Percentiles rank a stretch among this genome's conserved stretches.
phyloP scores from a whole-genome alignment of 2,888 invertebrate genomes.

The Caradrina clavipalpis region DNA sequence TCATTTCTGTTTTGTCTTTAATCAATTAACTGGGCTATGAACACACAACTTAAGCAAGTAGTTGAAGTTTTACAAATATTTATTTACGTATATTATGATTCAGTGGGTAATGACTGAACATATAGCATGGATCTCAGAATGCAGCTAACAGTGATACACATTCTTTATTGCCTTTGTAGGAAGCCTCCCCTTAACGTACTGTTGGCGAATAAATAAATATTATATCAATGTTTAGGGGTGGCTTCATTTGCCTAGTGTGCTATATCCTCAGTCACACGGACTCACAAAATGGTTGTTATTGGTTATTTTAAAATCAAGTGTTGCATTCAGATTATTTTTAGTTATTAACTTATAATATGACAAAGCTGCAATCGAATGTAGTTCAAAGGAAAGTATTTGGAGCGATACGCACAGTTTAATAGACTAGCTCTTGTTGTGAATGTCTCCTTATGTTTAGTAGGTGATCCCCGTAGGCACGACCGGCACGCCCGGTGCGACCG shows the following conservation, averaged over 20 bases:
- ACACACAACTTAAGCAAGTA: conserved; percentile 80
- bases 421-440: conserved; percentile 83
- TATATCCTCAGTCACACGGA: conserved; percentile 86
- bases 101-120: conserved; percentile 88
- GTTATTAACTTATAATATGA: conserved; percentile 83
- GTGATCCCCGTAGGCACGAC: conserved; percentile 68
- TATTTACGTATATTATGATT: conserved; percentile 85
- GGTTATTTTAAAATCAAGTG: conserved; percentile 85
- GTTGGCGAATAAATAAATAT: conserved; percentile 64
- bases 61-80: conserved; percentile 80
- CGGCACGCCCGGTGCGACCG: conserved; percentile 42
- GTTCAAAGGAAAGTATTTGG: conserved; percentile 87
- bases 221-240: conserved; percentile 67
- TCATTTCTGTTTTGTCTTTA: conserved; percentile 74
- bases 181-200: conserved; percentile 67
- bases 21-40: conserved; percentile 86
- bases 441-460: conserved; percentile 74
- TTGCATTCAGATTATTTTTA: conserved; percentile 90
- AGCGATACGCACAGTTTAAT: conserved; percentile 88
- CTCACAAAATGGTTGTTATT: conserved; percentile 89
- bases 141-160: conserved; percentile 84
- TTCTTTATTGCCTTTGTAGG: conserved; percentile 74
- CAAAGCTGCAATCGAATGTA: conserved; percentile 88
- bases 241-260: conserved; percentile 81
- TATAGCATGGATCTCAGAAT: conserved; percentile 90